Percentiles rank a stretch among this genome's conserved stretches.
Conservation (phyloP, 2,888 invertebrate species). For the Melieria crassipennis region DNA sequence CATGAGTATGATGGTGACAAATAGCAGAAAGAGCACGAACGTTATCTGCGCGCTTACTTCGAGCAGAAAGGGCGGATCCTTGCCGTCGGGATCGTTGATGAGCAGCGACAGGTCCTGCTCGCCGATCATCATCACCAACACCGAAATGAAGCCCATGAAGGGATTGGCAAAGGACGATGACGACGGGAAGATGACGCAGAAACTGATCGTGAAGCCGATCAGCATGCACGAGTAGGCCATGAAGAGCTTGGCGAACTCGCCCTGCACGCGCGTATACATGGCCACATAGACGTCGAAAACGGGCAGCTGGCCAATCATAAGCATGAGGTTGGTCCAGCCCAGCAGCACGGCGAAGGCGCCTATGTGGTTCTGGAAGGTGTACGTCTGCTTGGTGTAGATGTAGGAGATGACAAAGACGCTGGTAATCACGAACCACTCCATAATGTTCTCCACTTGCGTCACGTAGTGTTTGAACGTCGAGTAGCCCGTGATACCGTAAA, state of each 20-base stretch:
- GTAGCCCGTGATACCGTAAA: slow-evolving; percentile 84
- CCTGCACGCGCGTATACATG: slow-evolving; percentile 89
- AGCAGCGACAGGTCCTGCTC: slow-evolving; percentile 82
- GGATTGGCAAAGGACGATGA: slow-evolving; percentile 85
- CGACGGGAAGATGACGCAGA: slow-evolving; percentile 87
- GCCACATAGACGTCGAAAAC: slow-evolving; percentile 90
- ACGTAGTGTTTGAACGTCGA: slow-evolving; percentile 84
- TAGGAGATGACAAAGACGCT: slow-evolving; percentile 87
- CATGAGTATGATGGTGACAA: slow-evolving; percentile 88
- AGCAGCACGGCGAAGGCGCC: slow-evolving; percentile 87
- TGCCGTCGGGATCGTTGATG: slow-evolving; percentile 79
- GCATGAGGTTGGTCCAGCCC: slow-evolving; percentile 90
- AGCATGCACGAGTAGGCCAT: slow-evolving; percentile 86
- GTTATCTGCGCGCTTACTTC: slow-evolving; percentile 85
- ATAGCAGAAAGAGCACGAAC: slow-evolving; percentile 81
- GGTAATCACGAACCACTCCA: slow-evolving; percentile 87
- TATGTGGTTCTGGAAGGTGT: slow-evolving; percentile 87
- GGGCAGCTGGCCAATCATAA: slow-evolving; percentile 89
- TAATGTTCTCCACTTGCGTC: slow-evolving; percentile 84
- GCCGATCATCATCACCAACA: slow-evolving; percentile 90
- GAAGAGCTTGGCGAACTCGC: slow-evolving; percentile 86
- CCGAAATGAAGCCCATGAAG: slow-evolving; percentile 84
- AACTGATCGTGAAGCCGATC: slow-evolving; percentile 87
- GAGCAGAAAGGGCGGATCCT: slow-evolving; percentile 78
- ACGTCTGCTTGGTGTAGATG: slow-evolving; percentile 79